phyloP scores from a whole-genome alignment of 1,140 invertebrate genomes.

The Leptinotarsa lineolata region DNA sequence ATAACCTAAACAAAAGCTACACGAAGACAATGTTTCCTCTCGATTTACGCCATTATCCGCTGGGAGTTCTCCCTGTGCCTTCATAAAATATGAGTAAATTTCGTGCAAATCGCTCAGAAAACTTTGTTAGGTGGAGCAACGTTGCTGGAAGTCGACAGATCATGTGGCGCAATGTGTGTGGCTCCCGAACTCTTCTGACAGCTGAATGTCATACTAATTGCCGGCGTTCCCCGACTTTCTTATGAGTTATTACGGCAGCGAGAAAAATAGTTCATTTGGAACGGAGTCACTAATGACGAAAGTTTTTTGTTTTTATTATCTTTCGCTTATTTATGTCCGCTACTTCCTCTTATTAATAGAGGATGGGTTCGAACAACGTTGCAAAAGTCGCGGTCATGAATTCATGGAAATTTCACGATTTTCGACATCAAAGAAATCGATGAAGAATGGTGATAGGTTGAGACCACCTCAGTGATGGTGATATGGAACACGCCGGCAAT shows the following conservation, averaged over 20 bases:
- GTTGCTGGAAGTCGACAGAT: not conserved
- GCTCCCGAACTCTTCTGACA: conserved; percentile 26
- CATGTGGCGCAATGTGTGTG: conserved; percentile 29
- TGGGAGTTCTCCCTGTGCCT: not conserved
- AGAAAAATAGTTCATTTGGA: conserved; percentile 29
- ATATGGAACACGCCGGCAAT: not conserved
- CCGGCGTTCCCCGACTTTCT: conserved; percentile 20
- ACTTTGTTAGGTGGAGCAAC: not conserved
- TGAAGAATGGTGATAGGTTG: not conserved
- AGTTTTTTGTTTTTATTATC: conserved; percentile 25
- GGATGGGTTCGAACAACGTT: not conserved
- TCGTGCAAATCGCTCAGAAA: not conserved
- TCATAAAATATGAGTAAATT: conserved; percentile 3
- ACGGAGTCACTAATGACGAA: conserved; percentile 20
- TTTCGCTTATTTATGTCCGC: conserved; percentile 9
- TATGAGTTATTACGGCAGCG: conserved; percentile 23
- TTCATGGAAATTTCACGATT: not conserved
- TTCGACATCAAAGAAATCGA: conserved; percentile 9
- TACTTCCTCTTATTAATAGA: conserved; percentile 25
- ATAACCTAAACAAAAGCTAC: not conserved
- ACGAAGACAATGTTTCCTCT: not conserved
- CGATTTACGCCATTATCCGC: not conserved
- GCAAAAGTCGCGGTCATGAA: conserved; percentile 2
- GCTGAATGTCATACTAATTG: conserved; percentile 33
- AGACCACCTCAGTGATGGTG: conserved; percentile 2